Evolutionary conservation across 1,140 invertebrate species (phyloP).

Genomic region (Scaptomyza pallida): DNA sequence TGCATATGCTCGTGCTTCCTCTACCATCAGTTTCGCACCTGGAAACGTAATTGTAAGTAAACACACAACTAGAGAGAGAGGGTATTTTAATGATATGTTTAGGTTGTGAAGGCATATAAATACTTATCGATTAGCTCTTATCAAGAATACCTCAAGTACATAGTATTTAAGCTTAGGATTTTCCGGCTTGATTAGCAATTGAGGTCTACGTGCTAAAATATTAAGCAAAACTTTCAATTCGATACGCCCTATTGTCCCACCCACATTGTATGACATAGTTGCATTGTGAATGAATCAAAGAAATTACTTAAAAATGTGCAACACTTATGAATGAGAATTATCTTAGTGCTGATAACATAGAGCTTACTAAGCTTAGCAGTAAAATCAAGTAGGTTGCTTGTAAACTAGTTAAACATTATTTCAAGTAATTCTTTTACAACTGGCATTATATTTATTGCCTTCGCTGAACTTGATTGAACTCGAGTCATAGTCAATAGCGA

Average conservation of each 20-base stretch:
- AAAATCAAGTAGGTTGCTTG: too few relatives aligned
- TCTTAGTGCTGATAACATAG: background rate
- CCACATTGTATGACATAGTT: background rate
- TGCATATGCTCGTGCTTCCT: constrained; percentile 83
- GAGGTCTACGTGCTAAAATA: constrained; percentile 22
- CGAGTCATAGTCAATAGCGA: background rate
- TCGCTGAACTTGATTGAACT: background rate
- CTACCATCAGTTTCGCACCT: constrained; percentile 81
- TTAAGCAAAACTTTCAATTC: background rate
- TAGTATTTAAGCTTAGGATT: too few relatives aligned
- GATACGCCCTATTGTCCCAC: too few relatives aligned
- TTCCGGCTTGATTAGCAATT: background rate
- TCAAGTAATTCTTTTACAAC: background rate
- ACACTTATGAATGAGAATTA: constrained; percentile 19
- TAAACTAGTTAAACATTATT: too few relatives aligned
- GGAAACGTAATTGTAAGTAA: constrained; percentile 84
- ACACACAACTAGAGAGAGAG: too few relatives aligned
- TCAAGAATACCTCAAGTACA: constrained; percentile 20
- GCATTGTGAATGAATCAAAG: constrained; percentile 9
- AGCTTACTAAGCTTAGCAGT: background rate
- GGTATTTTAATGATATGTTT: too few relatives aligned
- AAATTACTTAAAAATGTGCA: background rate
- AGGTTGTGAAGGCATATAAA: too few relatives aligned
- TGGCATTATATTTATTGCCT: background rate
- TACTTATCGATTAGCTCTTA: constrained; percentile 25